Percentiles rank a stretch among this genome's conserved stretches.
Evolutionary conservation across 2,113 vertebrate species (phyloP).

Genomic region (Peromyscus maniculatus): DNA sequence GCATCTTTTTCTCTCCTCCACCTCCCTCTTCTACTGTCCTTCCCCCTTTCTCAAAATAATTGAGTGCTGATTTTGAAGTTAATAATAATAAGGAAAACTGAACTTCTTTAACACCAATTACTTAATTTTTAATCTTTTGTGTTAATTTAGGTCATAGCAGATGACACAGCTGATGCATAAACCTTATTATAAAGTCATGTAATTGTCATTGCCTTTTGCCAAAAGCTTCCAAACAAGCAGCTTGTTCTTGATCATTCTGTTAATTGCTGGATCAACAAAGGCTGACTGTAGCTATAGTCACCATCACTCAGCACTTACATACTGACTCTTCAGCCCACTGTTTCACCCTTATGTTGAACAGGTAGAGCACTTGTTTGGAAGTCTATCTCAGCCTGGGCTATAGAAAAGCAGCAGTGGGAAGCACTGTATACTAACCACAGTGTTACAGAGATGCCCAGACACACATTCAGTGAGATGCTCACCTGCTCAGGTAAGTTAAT

Average conservation of each 20-base stretch:
- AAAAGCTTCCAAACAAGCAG: slow-evolving; percentile 5
- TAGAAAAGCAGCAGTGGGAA: not conserved
- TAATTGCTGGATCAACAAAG: slow-evolving; percentile 14
- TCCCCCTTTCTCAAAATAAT: not conserved
- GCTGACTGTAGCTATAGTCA: not conserved
- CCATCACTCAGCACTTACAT: not conserved
- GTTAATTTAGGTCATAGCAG: not conserved
- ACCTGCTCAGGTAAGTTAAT: slow-evolving; percentile 69
- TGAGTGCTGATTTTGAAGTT: slow-evolving; percentile 24
- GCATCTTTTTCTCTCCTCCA: not conserved
- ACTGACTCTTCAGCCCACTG: not conserved
- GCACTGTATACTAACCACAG: not conserved
- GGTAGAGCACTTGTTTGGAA: not conserved
- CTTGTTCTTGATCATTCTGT: not conserved
- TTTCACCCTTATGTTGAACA: slow-evolving; percentile 57
- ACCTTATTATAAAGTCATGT: slow-evolving; percentile 33
- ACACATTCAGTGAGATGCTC: not conserved
- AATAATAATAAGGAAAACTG: slow-evolving; percentile 28
- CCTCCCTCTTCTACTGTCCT: not conserved
- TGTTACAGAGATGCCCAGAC: slow-evolving; percentile 71
- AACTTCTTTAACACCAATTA: slow-evolving; percentile 7
- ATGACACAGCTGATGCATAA: not conserved
- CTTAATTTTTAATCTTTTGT: slow-evolving; percentile 34
- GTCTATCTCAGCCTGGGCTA: not conserved
- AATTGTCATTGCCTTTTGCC: not conserved